phyloP scores from a whole-genome alignment of 2,797 vertebrate genomes.

The Sandelia bainsii region DNA sequence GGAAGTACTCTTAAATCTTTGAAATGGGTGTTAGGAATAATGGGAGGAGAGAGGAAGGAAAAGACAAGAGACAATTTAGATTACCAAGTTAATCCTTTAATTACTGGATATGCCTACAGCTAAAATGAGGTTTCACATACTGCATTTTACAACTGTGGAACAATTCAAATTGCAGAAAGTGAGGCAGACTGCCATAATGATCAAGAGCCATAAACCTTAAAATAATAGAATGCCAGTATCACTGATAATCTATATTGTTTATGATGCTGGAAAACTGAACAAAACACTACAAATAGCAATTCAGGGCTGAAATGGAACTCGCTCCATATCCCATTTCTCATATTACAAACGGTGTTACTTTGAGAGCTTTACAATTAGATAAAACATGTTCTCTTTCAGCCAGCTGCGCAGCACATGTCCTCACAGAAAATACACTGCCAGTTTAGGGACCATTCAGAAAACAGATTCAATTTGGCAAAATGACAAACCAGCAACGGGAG shows the following conservation, averaged over 20 bases:
- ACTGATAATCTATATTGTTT: conserved; percentile 54
- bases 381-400: conserved; percentile 28
- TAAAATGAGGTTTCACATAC: conserved; percentile 75
- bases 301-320: conserved; percentile 43
- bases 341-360: conserved; percentile 42
- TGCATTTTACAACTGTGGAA: conserved; percentile 65
- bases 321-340: conserved; percentile 35
- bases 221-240: conserved; percentile 54
- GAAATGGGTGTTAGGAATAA: conserved; percentile 76
- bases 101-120: conserved; percentile 80
- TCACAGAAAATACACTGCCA: conserved; percentile 25
- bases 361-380: conserved; percentile 51
- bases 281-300: conserved; percentile 48
- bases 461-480: conserved; percentile 32
- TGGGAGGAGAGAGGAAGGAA: conserved; percentile 60
- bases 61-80: conserved; percentile 84
- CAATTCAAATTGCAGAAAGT: conserved; percentile 58
- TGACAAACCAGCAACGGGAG: conserved; percentile 42
- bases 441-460: conserved; percentile 8
- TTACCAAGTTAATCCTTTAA: conserved; percentile 86
- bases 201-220: conserved; percentile 56
- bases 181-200: conserved; percentile 54
- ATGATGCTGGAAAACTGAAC: conserved; percentile 27
- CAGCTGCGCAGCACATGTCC: background rate
- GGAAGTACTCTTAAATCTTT: conserved; percentile 70